phyloP scores from a whole-genome alignment of 2,113 vertebrate genomes.

The Aix galericulata region DNA sequence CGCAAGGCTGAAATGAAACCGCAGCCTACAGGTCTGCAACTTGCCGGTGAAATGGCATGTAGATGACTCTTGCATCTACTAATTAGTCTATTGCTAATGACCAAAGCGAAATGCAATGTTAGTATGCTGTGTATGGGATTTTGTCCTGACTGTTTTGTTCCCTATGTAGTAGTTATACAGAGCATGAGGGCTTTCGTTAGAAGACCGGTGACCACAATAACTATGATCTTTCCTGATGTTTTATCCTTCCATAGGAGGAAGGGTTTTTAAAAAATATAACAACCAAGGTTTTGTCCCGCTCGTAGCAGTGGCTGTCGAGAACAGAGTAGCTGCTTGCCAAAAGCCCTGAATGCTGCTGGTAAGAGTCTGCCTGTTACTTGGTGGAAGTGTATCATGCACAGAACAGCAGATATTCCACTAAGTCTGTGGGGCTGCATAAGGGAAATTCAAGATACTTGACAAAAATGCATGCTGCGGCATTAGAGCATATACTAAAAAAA shows the following conservation, averaged over 20 bases:
- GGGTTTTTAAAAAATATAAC: not conserved
- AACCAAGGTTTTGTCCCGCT: not conserved
- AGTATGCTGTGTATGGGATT: fast-evolving
- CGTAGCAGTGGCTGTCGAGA: not conserved
- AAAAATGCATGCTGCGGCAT: not conserved
- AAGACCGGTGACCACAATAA: not conserved
- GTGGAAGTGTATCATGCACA: not conserved
- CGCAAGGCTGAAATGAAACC: not conserved
- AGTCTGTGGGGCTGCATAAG: not conserved
- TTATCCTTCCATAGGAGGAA: not conserved
- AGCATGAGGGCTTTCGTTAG: not conserved
- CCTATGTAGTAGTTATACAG: not conserved
- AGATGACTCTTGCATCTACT: not conserved
- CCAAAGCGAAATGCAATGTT: not conserved
- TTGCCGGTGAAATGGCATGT: not conserved
- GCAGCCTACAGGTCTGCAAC: not conserved
- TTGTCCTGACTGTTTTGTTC: not conserved
- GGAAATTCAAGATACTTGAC: not conserved
- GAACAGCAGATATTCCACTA: not conserved
- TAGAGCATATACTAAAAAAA: not conserved
- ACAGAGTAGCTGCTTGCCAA: not conserved
- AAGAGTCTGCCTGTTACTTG: not conserved
- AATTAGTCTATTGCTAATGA: not conserved
- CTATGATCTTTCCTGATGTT: not conserved
- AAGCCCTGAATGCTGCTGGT: not conserved